Evolutionary conservation across 1,140 invertebrate species (phyloP).

Genomic region (Limonius californicus): DNA sequence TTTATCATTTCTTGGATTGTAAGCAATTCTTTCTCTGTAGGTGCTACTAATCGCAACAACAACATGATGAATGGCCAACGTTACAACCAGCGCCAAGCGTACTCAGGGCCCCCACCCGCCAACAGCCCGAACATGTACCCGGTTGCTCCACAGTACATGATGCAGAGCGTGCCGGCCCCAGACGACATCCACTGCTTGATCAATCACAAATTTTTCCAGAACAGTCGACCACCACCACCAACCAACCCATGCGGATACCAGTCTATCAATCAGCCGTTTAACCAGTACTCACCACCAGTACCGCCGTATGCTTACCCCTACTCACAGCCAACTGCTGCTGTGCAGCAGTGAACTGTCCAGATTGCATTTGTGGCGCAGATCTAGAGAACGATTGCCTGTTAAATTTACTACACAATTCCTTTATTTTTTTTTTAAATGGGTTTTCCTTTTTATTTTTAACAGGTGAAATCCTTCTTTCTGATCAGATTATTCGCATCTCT

Average conservation of each 20-base stretch:
- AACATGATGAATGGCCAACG: slow-evolving; percentile 38
- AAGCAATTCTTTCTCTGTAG: too few species aligned
- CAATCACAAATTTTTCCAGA: slow-evolving; percentile 62
- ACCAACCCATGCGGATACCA: slow-evolving; percentile 58
- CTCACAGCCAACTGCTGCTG: slow-evolving; percentile 48
- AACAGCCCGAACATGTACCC: slow-evolving; percentile 51
- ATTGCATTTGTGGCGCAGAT: too few species aligned
- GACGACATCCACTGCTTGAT: slow-evolving; percentile 56
- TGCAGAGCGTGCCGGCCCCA: slow-evolving; percentile 46
- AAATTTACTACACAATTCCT: background rate
- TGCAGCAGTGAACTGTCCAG: slow-evolving; percentile 43
- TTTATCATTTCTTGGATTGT: too few species aligned
- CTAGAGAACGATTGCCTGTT: background rate
- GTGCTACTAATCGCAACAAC: slow-evolving; percentile 32
- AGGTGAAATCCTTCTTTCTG: too few species aligned
- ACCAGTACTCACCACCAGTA: slow-evolving; percentile 41
- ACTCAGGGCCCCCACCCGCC: slow-evolving; percentile 41
- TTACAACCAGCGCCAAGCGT: slow-evolving; percentile 43
- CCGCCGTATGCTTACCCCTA: slow-evolving; percentile 47
- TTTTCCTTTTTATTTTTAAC: too few species aligned
- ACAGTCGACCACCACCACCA: slow-evolving; percentile 50
- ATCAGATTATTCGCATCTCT: too few species aligned
- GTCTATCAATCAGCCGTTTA: slow-evolving; percentile 54
- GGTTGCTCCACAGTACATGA: slow-evolving; percentile 51
- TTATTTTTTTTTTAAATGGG: background rate